phyloP scores from a whole-genome alignment of 1,140 invertebrate species.

The Orussus abietinus region DNA sequence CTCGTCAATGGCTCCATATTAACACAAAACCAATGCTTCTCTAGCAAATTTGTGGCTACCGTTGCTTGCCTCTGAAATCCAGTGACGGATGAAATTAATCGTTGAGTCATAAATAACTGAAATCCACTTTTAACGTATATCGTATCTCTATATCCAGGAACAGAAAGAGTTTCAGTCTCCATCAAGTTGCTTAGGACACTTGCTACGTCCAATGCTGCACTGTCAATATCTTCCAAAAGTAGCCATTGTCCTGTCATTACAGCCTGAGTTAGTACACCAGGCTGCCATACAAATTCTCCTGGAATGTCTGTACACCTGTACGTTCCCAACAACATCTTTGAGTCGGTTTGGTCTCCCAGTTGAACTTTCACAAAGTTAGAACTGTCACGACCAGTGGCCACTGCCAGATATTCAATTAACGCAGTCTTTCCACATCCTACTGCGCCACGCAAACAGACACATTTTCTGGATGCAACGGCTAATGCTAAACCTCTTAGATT shows the following conservation, averaged over 20 bases:
- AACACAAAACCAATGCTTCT: conserved; percentile 79
- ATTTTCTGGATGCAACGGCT: conserved; percentile 68
- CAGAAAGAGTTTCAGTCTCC: conserved; percentile 76
- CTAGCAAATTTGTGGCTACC: conserved; percentile 62
- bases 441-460: conserved; percentile 82
- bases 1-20: conserved; percentile 75
- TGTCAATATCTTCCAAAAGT: conserved; percentile 93
- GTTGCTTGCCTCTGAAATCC: conserved; percentile 66
- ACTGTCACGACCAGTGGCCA: conserved; percentile 65
- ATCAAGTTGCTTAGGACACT: conserved; percentile 82
- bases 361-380: conserved; percentile 77
- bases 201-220: conserved; percentile 87
- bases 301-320: conserved; percentile 95
- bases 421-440: conserved; percentile 95
- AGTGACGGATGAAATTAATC: conserved; percentile 56
- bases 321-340: conserved; percentile 89
- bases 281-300: conserved; percentile 95
- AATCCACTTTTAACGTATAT: conserved; percentile 77
- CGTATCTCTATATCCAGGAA: conserved; percentile 82
- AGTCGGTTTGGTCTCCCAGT: conserved; percentile 96
- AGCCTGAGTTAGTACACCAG: conserved; percentile 86
- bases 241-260: conserved; percentile 88
- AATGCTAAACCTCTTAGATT: conserved; percentile 73
- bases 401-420: conserved; percentile 83
- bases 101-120: conserved; percentile 86